These are phyloP conservation scores for Bicyclus anynana DNA, from an alignment of 1,140 invertebrate species.

Conservation along the genomic window DNA sequence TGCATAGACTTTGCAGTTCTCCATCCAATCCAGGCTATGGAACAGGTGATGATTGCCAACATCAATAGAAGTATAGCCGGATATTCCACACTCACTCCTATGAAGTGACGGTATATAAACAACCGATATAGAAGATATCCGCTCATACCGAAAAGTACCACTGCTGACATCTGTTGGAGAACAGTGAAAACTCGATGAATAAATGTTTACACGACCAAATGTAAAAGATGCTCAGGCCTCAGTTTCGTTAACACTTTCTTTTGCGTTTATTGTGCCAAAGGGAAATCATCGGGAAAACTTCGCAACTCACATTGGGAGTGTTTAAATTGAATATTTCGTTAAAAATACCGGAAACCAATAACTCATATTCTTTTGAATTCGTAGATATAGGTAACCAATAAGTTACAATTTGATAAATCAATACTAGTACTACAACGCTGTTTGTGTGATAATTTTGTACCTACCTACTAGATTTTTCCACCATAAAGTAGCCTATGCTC, in stretches of 20 bases:
- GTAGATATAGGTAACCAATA: too few species aligned
- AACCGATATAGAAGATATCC: constrained; percentile 76
- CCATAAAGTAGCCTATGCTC: too few species aligned
- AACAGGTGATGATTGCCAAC: constrained; percentile 73
- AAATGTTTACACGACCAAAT: constrained; percentile 2
- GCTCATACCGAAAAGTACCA: constrained; percentile 65
- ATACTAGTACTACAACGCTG: too few species aligned
- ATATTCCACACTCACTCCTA: constrained; percentile 69
- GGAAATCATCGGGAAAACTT: neutral
- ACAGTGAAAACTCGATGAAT: constrained; percentile 25
- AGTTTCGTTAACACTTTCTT: constrained; percentile 8
- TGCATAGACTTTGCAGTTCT: constrained; percentile 72
- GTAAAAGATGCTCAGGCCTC: too few species aligned
- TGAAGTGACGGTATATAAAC: constrained; percentile 71
- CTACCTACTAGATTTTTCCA: too few species aligned
- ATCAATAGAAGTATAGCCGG: constrained; percentile 69
- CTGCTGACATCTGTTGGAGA: constrained; percentile 75
- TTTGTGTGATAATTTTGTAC: too few species aligned
- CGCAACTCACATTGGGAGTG: neutral
- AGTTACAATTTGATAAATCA: too few species aligned
- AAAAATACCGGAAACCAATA: neutral
- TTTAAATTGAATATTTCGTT: neutral
- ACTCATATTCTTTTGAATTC: too few species aligned
- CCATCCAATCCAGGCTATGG: constrained; percentile 76
- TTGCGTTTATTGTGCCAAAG: neutral